These are phyloP conservation scores for Steinernema carpocapsae DNA, from an alignment of 2,888 invertebrate species.

Conservation along the genomic window DNA sequence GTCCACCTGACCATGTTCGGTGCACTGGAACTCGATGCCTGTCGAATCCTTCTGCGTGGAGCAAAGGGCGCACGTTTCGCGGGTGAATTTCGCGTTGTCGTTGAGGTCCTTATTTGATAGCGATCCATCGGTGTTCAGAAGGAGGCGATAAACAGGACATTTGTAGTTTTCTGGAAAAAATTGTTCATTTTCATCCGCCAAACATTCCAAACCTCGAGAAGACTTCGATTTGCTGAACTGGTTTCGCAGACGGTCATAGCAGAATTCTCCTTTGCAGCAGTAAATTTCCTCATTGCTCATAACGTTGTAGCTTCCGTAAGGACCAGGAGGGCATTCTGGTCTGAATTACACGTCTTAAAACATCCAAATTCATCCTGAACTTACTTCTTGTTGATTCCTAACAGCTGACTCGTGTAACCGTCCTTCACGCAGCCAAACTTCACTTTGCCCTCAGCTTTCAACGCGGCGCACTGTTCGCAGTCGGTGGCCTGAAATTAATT, in stretches of 20 bases:
- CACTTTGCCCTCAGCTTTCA: background rate
- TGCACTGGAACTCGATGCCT: slow-evolving; percentile 21
- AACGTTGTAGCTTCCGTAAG: background rate
- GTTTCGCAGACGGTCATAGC: background rate
- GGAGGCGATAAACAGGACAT: slow-evolving; percentile 16
- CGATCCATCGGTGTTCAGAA: background rate
- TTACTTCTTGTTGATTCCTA: background rate
- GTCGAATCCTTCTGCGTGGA: slow-evolving; percentile 6
- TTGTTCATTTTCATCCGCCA: background rate
- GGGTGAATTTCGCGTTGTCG: background rate
- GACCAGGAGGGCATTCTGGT: background rate
- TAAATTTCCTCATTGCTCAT: background rate
- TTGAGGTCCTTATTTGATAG: background rate
- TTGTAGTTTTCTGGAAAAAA: background rate
- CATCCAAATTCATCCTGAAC: background rate
- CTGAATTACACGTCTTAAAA: background rate
- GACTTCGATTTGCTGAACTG: background rate
- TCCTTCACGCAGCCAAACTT: slow-evolving; percentile 11
- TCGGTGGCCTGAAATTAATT: background rate
- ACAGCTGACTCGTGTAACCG: background rate
- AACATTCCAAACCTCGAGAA: background rate
- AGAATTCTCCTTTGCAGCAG: background rate
- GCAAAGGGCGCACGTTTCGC: slow-evolving; percentile 1
- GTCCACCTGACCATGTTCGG: background rate
- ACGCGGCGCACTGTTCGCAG: slow-evolving; percentile 10